phyloP scores from a whole-genome alignment of 2,888 invertebrate species.

The Cheilosia impressa region DNA sequence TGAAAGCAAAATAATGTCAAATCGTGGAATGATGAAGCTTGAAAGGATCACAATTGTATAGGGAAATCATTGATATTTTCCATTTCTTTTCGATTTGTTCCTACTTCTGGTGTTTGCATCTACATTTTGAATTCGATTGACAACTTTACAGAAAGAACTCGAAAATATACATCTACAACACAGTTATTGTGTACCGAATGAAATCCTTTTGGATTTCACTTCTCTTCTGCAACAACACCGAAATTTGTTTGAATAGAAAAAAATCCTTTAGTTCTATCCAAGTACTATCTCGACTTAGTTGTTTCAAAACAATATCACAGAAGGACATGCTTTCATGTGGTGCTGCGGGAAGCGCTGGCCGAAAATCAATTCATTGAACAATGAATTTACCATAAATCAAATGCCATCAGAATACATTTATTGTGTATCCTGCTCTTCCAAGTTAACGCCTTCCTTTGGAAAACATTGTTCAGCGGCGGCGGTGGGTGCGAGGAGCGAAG shows the following conservation, averaged over 20 bases:
- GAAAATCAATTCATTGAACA: slow-evolving; percentile 72
- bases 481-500: not conserved
- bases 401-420: slow-evolving; percentile 68
- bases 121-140: slow-evolving; percentile 16
- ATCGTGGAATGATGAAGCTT: not conserved
- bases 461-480: not conserved
- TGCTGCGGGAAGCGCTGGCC: slow-evolving; percentile 9
- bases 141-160: slow-evolving; percentile 13
- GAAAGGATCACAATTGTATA: slow-evolving; percentile 13
- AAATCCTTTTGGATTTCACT: not conserved
- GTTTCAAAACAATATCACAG: slow-evolving; percentile 15
- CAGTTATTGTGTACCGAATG: slow-evolving; percentile 4
- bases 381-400: slow-evolving; percentile 74
- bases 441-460: slow-evolving; percentile 44
- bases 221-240: too few relatives aligned
- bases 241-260: not conserved
- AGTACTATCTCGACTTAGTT: not conserved
- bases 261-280: not conserved
- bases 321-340: not conserved
- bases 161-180: not conserved
- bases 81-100: slow-evolving; percentile 48
- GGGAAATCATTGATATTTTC: slow-evolving; percentile 31
- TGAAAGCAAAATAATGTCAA: not conserved
- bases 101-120: slow-evolving; percentile 21
- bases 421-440: slow-evolving; percentile 35